phyloP scores from a whole-genome alignment of 2,797 vertebrate genomes.

The Malacoctenus gilli region DNA sequence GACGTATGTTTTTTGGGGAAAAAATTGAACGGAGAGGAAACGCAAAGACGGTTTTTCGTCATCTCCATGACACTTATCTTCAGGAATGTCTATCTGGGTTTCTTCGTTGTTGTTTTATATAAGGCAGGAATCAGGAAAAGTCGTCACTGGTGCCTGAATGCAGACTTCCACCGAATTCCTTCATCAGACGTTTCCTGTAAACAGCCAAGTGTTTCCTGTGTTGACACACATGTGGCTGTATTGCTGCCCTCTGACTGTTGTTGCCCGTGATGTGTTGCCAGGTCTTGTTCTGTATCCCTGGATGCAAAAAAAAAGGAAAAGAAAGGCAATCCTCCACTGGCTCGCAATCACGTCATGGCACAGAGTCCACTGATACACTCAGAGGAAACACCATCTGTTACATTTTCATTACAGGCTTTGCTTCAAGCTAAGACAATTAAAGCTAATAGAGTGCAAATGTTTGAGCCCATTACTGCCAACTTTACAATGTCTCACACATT shows the following conservation, averaged over 20 bases:
- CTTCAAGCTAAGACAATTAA: conserved; percentile 76
- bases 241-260: conserved; percentile 50
- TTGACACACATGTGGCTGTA: conserved; percentile 55
- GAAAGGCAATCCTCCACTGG: conserved; percentile 53
- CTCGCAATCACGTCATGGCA: conserved; percentile 48
- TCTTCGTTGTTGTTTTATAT: too few relatives aligned
- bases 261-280: conserved; percentile 28
- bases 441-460: conserved; percentile 78
- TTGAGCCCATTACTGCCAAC: conserved; percentile 63
- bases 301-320: too few relatives aligned
- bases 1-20: conserved; percentile 38
- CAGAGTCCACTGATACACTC: conserved; percentile 50
- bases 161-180: conserved; percentile 69
- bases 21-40: conserved; percentile 44
- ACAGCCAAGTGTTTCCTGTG: conserved; percentile 81
- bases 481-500: conserved; percentile 64
- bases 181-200: conserved; percentile 82
- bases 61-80: conserved; percentile 42
- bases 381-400: conserved; percentile 71
- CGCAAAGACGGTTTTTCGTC: conserved; percentile 31
- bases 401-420: conserved; percentile 73
- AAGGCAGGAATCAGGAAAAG: conserved; percentile 73
- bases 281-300: conserved; percentile 49
- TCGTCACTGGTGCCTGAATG: conserved; percentile 65
- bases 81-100: conserved; percentile 68